These are phyloP conservation scores for Bombus breviceps DNA, from an alignment of 1,140 invertebrate species.

Conservation along the genomic window DNA sequence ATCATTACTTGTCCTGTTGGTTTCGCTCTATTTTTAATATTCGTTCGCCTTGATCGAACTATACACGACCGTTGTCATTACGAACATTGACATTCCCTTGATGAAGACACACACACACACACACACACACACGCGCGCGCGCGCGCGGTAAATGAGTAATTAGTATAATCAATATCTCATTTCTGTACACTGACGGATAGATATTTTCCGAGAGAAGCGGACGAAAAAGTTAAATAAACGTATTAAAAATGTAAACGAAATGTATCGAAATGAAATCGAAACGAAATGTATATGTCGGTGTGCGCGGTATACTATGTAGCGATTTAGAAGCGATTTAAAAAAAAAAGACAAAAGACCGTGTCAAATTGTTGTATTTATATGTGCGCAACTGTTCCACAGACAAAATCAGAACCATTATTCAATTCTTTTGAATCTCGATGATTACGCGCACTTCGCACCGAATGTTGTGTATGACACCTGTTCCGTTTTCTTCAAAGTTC, in stretches of 20 bases:
- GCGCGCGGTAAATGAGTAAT: no score
- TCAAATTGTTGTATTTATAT: not conserved
- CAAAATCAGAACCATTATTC: not conserved
- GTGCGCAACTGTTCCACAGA: not conserved
- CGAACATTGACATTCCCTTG: not conserved
- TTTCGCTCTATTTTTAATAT: not conserved
- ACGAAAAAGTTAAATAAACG: not conserved
- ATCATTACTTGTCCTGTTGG: not conserved
- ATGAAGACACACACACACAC: not conserved
- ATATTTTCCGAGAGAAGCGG: not conserved
- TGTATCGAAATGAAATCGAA: no score
- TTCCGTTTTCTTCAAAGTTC: not conserved
- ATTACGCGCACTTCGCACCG: not conserved
- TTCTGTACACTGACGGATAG: no score
- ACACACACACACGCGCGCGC: no score
- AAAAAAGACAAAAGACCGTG: not conserved
- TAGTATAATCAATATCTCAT: not conserved
- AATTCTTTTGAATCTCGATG: not conserved
- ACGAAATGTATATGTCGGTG: not conserved
- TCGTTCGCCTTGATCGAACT: not conserved
- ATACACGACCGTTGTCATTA: not conserved
- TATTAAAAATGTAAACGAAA: not conserved
- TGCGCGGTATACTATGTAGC: not conserved
- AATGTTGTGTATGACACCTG: not conserved
- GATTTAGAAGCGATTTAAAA: conserved; percentile 13